These are phyloP conservation scores for Brenthis hecate DNA, from an alignment of 2,888 invertebrate species.

Conservation along the genomic window DNA sequence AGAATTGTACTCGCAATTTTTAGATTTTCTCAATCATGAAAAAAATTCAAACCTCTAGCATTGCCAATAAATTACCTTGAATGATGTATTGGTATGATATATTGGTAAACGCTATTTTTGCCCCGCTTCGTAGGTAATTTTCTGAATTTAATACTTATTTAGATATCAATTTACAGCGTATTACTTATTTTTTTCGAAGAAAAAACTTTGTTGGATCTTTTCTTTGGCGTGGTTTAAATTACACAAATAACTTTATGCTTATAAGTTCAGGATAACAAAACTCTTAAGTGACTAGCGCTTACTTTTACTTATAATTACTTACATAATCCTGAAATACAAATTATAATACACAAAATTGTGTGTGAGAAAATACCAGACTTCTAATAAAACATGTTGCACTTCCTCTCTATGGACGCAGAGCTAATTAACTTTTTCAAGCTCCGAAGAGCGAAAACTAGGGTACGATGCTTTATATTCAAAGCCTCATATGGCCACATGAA, in stretches of 20 bases:
- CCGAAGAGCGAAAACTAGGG: slow-evolving; percentile 29
- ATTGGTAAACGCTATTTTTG: slow-evolving; percentile 19
- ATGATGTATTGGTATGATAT: slow-evolving; percentile 18
- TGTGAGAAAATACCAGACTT: background rate
- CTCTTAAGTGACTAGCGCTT: no score
- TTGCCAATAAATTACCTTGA: slow-evolving; percentile 22
- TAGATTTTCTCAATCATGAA: slow-evolving; percentile 14
- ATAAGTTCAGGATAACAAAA: background rate
- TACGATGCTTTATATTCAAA: slow-evolving; percentile 25
- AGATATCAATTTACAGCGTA: background rate
- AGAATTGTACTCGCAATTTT: background rate
- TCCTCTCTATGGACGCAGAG: slow-evolving; percentile 25
- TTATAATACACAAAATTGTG: no score
- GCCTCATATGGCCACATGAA: slow-evolving; percentile 25
- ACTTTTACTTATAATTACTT: no score
- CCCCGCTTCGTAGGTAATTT: slow-evolving; percentile 2
- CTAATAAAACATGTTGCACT: slow-evolving; percentile 31
- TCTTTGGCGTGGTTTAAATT: background rate
- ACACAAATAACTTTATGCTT: background rate
- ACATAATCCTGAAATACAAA: no score
- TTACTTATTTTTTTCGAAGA: background rate
- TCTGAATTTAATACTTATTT: slow-evolving; percentile 9
- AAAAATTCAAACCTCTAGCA: slow-evolving; percentile 7
- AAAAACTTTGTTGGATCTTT: slow-evolving; percentile 2
- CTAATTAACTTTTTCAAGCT: slow-evolving; percentile 36